Percentiles rank a stretch among this genome's conserved stretches.
phyloP scores from a whole-genome alignment of 2,888 invertebrate genomes.

The Cheilosia vernalis region DNA sequence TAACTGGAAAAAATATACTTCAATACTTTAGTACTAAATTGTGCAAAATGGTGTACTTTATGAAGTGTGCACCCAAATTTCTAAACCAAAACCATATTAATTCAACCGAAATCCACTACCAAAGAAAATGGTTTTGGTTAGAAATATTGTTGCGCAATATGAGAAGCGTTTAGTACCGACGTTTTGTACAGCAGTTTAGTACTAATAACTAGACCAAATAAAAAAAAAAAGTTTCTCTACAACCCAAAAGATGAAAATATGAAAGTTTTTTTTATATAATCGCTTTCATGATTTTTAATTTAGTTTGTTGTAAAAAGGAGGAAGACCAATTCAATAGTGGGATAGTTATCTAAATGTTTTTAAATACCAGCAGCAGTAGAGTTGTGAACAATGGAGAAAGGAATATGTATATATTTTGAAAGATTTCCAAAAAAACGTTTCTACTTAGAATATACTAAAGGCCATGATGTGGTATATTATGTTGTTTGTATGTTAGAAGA shows the following conservation, averaged over 20 bases:
- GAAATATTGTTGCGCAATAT: conserved; percentile 26
- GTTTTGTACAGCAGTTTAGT: conserved; percentile 59
- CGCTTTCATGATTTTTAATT: conserved; percentile 11
- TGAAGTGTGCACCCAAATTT: conserved; percentile 26
- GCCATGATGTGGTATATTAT: conserved; percentile 52
- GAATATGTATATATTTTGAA: conserved; percentile 36
- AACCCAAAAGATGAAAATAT: conserved; percentile 64
- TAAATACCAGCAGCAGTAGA: conserved; percentile 66
- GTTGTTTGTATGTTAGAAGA: conserved; percentile 51
- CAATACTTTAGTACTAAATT: conserved; percentile 59
- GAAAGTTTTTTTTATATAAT: conserved; percentile 34
- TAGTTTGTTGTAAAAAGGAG: conserved; percentile 31
- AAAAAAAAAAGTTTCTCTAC: conserved; percentile 44
- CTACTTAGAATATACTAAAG: conserved; percentile 52
- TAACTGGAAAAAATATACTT: conserved; percentile 31
- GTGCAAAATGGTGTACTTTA: conserved; percentile 49
- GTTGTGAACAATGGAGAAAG: conserved; percentile 62
- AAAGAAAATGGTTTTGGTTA: conserved; percentile 36
- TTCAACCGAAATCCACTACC: conserved; percentile 8
- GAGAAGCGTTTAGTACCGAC: conserved; percentile 48
- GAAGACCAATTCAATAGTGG: conserved; percentile 58
- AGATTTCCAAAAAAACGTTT: conserved; percentile 21
- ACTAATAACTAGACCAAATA: conserved; percentile 45
- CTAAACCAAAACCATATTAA: conserved; percentile 24
- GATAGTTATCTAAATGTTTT: conserved; percentile 54